A percentile compares a stretch with the other conserved stretches of the same genome.
Evolutionary conservation across 2,113 vertebrate species (phyloP).

Genomic region (Chaetodon trifascialis): DNA sequence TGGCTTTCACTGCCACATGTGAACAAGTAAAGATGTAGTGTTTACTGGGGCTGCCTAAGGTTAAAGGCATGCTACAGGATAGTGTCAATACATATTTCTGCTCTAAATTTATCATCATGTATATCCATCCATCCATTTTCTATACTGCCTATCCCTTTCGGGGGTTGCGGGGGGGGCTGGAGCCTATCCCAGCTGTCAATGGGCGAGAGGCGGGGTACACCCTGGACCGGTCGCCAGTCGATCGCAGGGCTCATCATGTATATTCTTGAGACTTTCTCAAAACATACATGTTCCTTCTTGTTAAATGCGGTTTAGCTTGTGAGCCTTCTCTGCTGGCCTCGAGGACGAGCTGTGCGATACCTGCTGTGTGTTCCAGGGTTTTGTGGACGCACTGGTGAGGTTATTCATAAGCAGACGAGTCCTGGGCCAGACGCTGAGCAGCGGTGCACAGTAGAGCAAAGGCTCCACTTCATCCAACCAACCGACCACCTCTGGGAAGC

Average conservation of each 20-base stretch:
- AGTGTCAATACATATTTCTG: no score
- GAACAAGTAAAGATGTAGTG: no score
- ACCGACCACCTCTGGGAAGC: conserved; percentile 66
- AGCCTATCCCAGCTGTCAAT: no score
- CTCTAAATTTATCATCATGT: not conserved
- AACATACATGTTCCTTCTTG: not conserved
- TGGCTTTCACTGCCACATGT: no score
- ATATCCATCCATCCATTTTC: no score
- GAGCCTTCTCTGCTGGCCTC: no score
- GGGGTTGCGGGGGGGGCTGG: no score
- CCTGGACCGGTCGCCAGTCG: no score
- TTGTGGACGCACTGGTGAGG: conserved; percentile 31
- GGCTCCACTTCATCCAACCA: conserved; percentile 79
- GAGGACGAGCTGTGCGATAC: conserved; percentile 48
- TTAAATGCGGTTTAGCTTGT: no score
- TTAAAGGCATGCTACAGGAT: not conserved
- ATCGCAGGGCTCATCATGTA: not conserved
- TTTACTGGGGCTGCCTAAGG: not conserved
- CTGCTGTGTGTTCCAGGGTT: conserved; percentile 86
- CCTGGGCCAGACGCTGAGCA: conserved; percentile 77
- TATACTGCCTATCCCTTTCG: no score
- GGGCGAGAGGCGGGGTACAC: no score
- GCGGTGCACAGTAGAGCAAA: conserved; percentile 79
- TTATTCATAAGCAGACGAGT: conserved; percentile 64
- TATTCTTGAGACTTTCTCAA: not conserved